Conservation (phyloP, 64 coral and sea anemone species). For the Montipora efflorescens region DNA sequence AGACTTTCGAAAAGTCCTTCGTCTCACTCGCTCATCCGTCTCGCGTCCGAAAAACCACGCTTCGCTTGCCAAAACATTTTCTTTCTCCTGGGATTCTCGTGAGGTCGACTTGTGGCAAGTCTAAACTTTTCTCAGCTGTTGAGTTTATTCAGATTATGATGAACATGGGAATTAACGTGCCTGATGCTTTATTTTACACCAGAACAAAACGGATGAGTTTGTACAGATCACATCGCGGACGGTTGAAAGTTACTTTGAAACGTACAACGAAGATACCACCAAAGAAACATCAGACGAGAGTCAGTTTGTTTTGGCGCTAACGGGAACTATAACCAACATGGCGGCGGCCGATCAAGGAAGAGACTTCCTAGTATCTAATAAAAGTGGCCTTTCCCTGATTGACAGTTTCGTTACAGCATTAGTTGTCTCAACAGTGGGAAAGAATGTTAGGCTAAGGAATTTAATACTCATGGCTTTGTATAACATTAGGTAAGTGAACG, state of each 20-base stretch:
- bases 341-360: conserved; percentile 77
- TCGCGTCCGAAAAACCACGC: no score
- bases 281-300: conserved; percentile 81
- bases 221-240: conserved; percentile 74
- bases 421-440: conserved; percentile 26
- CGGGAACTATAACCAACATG: conserved; percentile 84
- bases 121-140: neutral
- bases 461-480: conserved; percentile 89
- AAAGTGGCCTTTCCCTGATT: conserved; percentile 60
- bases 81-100: no score
- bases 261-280: conserved; percentile 44
- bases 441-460: conserved; percentile 75
- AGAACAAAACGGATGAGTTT: conserved; percentile 87
- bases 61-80: no score
- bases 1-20: no score
- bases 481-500: conserved; percentile 72
- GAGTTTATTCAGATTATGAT: neutral
- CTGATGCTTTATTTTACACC: neutral
- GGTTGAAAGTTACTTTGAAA: conserved; percentile 85
- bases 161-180: neutral
- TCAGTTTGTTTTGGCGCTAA: conserved; percentile 86
- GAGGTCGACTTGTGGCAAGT: no score
- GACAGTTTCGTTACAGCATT: conserved; percentile 74
- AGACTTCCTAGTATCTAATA: conserved; percentile 68
- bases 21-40: no score